Conservation (phyloP, 2,113 vertebrate genomes). For the Corythaixoides concolor region DNA sequence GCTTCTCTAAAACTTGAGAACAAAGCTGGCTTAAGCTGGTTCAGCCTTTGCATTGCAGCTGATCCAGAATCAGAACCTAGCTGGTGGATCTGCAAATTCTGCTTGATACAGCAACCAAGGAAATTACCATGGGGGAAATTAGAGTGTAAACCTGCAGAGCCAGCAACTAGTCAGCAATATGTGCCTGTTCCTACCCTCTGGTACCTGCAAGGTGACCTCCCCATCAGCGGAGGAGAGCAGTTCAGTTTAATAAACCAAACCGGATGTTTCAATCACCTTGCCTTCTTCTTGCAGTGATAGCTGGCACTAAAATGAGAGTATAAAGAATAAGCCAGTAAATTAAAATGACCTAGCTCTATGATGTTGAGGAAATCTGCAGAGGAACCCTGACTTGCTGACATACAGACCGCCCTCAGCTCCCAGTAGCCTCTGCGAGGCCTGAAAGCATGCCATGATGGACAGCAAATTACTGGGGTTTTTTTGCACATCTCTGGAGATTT, state of each 20-base stretch:
- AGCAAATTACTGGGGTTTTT: not conserved
- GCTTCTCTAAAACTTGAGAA: not conserved
- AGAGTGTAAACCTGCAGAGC: conserved; percentile 13
- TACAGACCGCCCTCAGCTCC: not conserved
- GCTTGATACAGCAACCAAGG: not conserved
- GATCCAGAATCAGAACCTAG: not conserved
- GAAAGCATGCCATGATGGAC: not conserved
- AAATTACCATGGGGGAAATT: conserved; percentile 22
- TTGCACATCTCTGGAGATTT: not conserved
- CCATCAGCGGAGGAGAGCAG: not conserved
- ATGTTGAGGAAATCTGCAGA: not conserved
- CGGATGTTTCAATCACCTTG: not conserved
- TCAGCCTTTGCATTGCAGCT: conserved; percentile 37
- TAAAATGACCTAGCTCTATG: not conserved
- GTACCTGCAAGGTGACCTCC: conserved; percentile 27
- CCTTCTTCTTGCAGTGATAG: not conserved
- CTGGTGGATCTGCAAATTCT: conserved; percentile 29
- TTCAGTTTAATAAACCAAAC: conserved; percentile 2
- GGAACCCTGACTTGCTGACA: not conserved
- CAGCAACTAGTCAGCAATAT: conserved; percentile 44
- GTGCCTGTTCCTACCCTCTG: not conserved
- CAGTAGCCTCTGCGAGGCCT: not conserved
- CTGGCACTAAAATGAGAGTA: not conserved
- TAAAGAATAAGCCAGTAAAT: not conserved
- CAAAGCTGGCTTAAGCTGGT: not conserved